A percentile compares a stretch with the other conserved stretches of the same genome.
Conservation (phyloP, 1,140 invertebrate genomes). For the Myzus persicae region DNA sequence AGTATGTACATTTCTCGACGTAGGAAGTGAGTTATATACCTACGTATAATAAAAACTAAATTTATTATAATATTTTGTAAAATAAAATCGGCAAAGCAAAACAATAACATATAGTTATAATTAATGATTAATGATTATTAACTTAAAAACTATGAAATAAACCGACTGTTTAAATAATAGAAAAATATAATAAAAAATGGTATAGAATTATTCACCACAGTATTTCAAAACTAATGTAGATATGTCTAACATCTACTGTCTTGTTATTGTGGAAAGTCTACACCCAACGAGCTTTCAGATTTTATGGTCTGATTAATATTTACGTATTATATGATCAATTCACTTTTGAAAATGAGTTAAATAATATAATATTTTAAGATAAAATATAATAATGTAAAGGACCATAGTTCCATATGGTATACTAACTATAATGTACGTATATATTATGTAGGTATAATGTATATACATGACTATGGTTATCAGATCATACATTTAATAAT, state of each 20-base stretch:
- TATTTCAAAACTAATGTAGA: no score
- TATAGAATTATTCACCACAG: not conserved
- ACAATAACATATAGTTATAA: not conserved
- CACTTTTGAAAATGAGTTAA: no score
- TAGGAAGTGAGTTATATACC: not conserved
- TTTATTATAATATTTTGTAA: not conserved
- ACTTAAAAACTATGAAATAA: not conserved
- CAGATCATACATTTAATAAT: no score
- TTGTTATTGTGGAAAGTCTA: not conserved
- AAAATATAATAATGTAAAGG: no score
- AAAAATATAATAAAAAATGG: not conserved
- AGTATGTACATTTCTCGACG: not conserved
- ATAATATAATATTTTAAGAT: no score
- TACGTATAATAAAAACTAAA: not conserved
- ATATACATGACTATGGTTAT: no score
- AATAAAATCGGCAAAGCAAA: not conserved
- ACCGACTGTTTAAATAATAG: not conserved
- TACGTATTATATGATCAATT: no score
- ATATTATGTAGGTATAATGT: no score
- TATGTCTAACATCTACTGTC: not conserved
- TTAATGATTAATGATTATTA: not conserved
- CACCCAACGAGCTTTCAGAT: no score
- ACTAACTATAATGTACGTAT: no score
- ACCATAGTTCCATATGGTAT: no score
- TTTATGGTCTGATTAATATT: no score